A percentile compares a stretch with the other conserved stretches of the same genome.
Evolutionary conservation across 30 jellyfish, hydroid and myxozoan species (phyloP).

Genomic region (Aurelia aurita): DNA sequence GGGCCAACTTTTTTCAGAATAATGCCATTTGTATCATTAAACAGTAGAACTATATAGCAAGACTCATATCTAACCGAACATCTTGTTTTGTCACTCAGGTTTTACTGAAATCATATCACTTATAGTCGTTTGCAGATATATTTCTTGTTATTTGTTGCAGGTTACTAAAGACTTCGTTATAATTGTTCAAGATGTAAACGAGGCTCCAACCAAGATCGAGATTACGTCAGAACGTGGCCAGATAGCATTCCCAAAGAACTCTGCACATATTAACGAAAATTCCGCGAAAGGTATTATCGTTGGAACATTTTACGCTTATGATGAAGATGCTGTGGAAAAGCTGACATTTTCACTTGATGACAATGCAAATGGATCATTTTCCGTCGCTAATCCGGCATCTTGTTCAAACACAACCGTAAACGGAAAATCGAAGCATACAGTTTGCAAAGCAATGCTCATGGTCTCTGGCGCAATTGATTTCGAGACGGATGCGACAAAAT

Average conservation of each 20-base stretch:
- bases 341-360: slow-evolving; percentile 71
- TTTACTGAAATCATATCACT: too few species aligned
- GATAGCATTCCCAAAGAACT: slow-evolving; percentile 55
- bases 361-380: slow-evolving; percentile 34
- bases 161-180: slow-evolving; percentile 59
- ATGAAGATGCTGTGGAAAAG: slow-evolving; percentile 73
- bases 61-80: too few species aligned
- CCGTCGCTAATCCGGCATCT: slow-evolving; percentile 19
- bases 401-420: slow-evolving; percentile 41
- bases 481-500: slow-evolving; percentile 35
- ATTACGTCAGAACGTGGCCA: slow-evolving; percentile 58
- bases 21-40: too few species aligned
- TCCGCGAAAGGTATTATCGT: slow-evolving; percentile 62
- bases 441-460: slow-evolving; percentile 42
- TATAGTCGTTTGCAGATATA: neutral
- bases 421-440: slow-evolving; percentile 36
- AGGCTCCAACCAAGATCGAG: slow-evolving; percentile 80
- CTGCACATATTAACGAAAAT: slow-evolving; percentile 74
- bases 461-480: slow-evolving; percentile 64
- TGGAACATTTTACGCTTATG: slow-evolving; percentile 80
- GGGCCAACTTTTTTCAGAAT: too few species aligned
- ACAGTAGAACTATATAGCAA: too few species aligned
- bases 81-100: too few species aligned
- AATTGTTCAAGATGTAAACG: slow-evolving; percentile 77
- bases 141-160: slow-evolving; percentile 32